A percentile compares a stretch with the other conserved stretches of the same genome.
Evolutionary conservation across 2,888 invertebrate species (phyloP).

Genomic region (Colostygia pectinataria): DNA sequence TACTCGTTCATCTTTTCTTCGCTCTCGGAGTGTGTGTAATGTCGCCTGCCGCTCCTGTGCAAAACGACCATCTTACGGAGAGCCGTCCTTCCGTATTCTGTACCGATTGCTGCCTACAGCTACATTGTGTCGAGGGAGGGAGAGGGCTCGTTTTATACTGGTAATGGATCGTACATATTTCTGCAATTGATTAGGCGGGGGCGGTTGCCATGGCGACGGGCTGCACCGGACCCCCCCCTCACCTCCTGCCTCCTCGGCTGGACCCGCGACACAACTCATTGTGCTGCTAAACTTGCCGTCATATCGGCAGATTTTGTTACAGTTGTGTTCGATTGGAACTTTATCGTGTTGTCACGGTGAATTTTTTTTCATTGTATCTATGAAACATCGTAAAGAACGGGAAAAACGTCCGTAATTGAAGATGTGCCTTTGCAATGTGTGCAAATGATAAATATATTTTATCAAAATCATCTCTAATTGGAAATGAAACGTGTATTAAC

Average conservation of each 20-base stretch:
- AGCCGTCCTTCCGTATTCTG: conserved; percentile 40
- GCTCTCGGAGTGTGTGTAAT: conserved; percentile 50
- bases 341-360: not conserved
- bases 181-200: conserved; percentile 84
- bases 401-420: too few species aligned
- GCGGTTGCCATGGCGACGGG: conserved; percentile 75
- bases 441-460: too few species aligned
- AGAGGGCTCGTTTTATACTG: conserved; percentile 42
- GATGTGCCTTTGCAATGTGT: too few species aligned
- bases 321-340: conserved; percentile 15
- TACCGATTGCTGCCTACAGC: conserved; percentile 29
- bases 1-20: conserved; percentile 70
- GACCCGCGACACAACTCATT: conserved; percentile 49
- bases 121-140: conserved; percentile 39
- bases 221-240: conserved; percentile 45
- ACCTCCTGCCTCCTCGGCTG: conserved; percentile 24
- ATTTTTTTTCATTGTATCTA: too few species aligned
- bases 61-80: conserved; percentile 50
- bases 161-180: conserved; percentile 79
- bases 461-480: too few species aligned
- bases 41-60: conserved; percentile 59
- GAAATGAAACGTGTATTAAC: too few species aligned
- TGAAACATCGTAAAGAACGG: too few species aligned
- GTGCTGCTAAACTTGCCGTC: conserved; percentile 45
- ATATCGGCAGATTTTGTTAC: conserved; percentile 33